These are phyloP conservation scores for Morone chrysops DNA, from an alignment of 2,113 vertebrate genomes.

Conservation along the genomic window DNA sequence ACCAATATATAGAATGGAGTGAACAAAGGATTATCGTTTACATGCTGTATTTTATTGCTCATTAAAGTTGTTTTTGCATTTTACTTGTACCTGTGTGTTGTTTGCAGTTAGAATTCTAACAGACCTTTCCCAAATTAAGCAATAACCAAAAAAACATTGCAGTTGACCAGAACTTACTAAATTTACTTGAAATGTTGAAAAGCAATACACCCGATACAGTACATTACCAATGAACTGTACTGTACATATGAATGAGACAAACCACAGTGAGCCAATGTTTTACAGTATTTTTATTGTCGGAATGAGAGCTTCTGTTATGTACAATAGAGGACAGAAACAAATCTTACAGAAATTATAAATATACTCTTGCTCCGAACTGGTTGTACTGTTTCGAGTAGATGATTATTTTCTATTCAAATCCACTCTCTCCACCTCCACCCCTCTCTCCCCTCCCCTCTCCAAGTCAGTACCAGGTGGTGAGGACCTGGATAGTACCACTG, in stretches of 20 bases:
- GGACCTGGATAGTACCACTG: conserved; percentile 34
- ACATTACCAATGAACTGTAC: too few species aligned
- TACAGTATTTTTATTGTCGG: conserved; percentile 71
- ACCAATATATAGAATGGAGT: not conserved
- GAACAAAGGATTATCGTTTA: not conserved
- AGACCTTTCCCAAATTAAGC: not conserved
- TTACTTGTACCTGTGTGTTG: not conserved
- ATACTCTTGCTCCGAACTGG: conserved; percentile 68
- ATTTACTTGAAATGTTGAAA: not conserved
- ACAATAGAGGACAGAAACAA: conserved; percentile 84
- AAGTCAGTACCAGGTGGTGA: conserved; percentile 23
- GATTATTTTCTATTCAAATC: conserved; percentile 22
- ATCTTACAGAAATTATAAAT: conserved; percentile 83
- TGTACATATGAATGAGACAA: not conserved
- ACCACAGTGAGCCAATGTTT: conserved; percentile 13
- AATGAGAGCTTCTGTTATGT: conserved; percentile 84
- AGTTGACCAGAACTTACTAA: not conserved
- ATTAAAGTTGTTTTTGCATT: not conserved
- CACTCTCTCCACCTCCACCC: conserved; percentile 1
- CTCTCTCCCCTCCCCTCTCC: conserved; percentile 4
- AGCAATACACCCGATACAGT: not conserved
- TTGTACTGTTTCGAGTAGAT: conserved; percentile 24
- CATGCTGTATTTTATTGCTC: not conserved
- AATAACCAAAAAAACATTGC: not conserved
- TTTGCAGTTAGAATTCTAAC: not conserved